These are phyloP conservation scores for Bubo bubo DNA, from an alignment of 2,113 vertebrate genomes.

Conservation along the genomic window DNA sequence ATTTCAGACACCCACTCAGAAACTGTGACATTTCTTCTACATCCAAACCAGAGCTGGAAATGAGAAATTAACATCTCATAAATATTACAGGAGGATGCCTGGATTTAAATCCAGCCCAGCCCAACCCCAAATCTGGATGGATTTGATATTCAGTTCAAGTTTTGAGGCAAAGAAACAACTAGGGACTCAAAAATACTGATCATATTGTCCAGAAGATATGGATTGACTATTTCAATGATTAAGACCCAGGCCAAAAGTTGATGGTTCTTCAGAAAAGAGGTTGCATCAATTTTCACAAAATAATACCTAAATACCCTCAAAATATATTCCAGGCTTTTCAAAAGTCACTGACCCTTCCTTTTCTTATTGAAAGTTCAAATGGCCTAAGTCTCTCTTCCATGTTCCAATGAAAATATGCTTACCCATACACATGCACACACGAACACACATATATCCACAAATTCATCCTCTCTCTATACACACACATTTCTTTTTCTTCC, in stretches of 20 bases:
- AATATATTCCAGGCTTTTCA: rapidly evolving
- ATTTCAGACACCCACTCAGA: not conserved
- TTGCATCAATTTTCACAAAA: not conserved
- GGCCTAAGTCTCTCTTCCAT: not conserved
- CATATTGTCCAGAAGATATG: not conserved
- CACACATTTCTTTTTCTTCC: not conserved
- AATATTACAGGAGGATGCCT: not conserved
- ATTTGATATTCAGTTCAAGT: not conserved
- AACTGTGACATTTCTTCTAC: rapidly evolving
- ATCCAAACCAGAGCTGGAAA: not conserved
- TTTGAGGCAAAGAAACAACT: not conserved
- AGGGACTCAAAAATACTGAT: not conserved
- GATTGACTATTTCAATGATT: not conserved
- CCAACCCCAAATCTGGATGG: not conserved
- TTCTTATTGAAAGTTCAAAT: not conserved
- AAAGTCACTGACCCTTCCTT: not conserved
- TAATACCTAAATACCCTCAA: not conserved
- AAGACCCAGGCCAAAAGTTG: not conserved
- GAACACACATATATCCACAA: not conserved
- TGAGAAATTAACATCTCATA: not conserved
- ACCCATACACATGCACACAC: rapidly evolving
- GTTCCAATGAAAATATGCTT: not conserved
- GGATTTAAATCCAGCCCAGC: not conserved
- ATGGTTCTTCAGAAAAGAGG: not conserved
- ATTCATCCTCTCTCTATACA: rapidly evolving